These are phyloP conservation scores for Pelobates cultripes DNA, from an alignment of 2,797 vertebrate species.

Conservation along the genomic window DNA sequence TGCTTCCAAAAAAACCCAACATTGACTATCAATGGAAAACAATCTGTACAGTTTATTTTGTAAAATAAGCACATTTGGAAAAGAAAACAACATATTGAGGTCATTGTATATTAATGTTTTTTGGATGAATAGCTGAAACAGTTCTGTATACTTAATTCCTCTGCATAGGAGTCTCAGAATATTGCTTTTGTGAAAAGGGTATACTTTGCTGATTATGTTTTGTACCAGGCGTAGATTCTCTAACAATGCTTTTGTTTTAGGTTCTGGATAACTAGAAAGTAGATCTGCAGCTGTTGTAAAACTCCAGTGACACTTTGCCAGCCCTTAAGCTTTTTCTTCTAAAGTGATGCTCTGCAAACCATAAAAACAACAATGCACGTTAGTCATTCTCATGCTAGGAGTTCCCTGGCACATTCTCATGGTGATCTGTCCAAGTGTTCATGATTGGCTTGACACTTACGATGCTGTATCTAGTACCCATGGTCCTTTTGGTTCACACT, in stretches of 20 bases:
- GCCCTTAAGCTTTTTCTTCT: too few species aligned
- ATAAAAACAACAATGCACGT: too few species aligned
- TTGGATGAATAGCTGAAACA: constrained; percentile 31
- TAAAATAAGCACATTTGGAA: constrained; percentile 42
- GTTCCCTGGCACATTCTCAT: too few species aligned
- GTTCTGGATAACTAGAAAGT: too few species aligned
- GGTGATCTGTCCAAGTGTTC: too few species aligned
- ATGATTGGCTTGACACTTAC: too few species aligned
- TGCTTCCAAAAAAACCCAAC: constrained; percentile 16
- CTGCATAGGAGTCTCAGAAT: not conserved
- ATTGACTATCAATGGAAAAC: constrained; percentile 38
- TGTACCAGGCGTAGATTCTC: not conserved
- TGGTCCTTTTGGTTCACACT: too few species aligned
- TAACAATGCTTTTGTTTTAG: not conserved
- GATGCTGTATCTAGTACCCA: too few species aligned
- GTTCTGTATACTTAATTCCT: constrained; percentile 11
- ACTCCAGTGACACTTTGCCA: too few species aligned
- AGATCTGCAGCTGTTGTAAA: too few species aligned
- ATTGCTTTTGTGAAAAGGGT: not conserved
- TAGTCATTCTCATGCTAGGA: too few species aligned
- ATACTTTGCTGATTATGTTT: not conserved
- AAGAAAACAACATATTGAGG: constrained; percentile 41
- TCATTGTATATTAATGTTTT: constrained; percentile 40
- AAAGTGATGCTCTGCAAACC: too few species aligned
- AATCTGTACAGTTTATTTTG: constrained; percentile 29